A percentile compares a stretch with the other conserved stretches of the same genome.
These are phyloP conservation scores for Bos indicus DNA, from an alignment of 2,113 vertebrate species.

Conservation along the genomic window DNA sequence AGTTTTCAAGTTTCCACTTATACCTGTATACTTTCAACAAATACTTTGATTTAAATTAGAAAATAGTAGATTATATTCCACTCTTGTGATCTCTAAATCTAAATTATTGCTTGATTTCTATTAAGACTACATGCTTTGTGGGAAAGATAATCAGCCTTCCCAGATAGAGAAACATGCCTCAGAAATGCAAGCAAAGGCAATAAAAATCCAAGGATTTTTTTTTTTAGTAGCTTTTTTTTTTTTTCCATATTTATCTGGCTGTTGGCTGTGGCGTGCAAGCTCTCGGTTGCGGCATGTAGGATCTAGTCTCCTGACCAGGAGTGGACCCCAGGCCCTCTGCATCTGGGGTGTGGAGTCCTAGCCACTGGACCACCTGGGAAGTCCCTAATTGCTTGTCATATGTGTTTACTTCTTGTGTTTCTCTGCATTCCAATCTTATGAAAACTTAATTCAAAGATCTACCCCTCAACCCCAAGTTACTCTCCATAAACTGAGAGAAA, in stretches of 20 bases:
- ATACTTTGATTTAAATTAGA: background rate
- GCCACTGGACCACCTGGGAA: background rate
- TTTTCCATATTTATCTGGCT: background rate
- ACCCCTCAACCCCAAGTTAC: background rate
- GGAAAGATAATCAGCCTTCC: background rate
- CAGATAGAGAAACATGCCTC: background rate
- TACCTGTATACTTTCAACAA: background rate
- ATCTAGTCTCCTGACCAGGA: background rate
- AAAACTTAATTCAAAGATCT: background rate
- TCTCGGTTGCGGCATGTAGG: background rate
- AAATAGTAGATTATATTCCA: background rate
- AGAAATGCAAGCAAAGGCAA: background rate
- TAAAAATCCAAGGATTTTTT: background rate
- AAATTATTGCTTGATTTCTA: background rate
- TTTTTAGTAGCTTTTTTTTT: background rate
- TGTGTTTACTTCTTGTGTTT: background rate
- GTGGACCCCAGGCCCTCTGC: background rate
- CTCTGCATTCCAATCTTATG: background rate
- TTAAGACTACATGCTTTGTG: background rate
- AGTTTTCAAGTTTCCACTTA: background rate
- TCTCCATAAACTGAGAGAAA: background rate
- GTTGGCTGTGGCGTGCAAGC: background rate
- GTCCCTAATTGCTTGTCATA: background rate
- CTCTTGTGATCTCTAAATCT: background rate
- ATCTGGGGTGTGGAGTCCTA: background rate